Percentiles rank a stretch among this genome's conserved stretches.
Evolutionary conservation across 2,113 vertebrate genomes (phyloP).

Genomic region (Antechinus flavipes): DNA sequence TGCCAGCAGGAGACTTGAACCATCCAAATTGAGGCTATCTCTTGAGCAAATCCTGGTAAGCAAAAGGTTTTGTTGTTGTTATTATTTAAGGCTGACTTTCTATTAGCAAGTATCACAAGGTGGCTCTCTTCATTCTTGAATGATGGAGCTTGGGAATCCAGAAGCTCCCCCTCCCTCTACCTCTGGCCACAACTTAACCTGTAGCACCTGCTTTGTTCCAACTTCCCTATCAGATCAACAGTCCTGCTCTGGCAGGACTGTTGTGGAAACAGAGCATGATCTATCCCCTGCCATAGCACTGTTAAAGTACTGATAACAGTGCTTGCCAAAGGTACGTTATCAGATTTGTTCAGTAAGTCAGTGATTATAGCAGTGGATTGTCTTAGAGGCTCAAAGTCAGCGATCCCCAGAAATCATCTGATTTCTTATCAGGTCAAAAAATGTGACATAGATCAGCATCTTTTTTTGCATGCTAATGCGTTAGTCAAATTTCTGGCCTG

Average conservation of each 20-base stretch:
- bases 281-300: neutral
- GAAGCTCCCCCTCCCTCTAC: neutral
- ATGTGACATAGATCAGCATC: neutral
- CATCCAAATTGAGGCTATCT: neutral
- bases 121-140: neutral
- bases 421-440: slow-evolving; percentile 27
- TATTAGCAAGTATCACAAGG: neutral
- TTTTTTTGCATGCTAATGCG: neutral
- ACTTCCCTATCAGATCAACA: neutral
- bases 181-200: neutral
- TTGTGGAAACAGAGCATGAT: neutral
- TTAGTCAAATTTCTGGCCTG: neutral
- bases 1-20: neutral
- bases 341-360: slow-evolving; percentile 60
- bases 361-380: slow-evolving; percentile 43
- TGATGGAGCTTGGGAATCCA: neutral
- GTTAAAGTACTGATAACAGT: neutral
- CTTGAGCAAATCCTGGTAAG: neutral
- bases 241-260: neutral
- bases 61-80: neutral
- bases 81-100: neutral
- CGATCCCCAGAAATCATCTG: slow-evolving; percentile 28
- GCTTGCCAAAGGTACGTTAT: neutral
- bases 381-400: neutral
- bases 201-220: neutral